These are phyloP conservation scores for Urocyon cinereoargenteus DNA, from an alignment of 2,797 vertebrate genomes.

Conservation along the genomic window DNA sequence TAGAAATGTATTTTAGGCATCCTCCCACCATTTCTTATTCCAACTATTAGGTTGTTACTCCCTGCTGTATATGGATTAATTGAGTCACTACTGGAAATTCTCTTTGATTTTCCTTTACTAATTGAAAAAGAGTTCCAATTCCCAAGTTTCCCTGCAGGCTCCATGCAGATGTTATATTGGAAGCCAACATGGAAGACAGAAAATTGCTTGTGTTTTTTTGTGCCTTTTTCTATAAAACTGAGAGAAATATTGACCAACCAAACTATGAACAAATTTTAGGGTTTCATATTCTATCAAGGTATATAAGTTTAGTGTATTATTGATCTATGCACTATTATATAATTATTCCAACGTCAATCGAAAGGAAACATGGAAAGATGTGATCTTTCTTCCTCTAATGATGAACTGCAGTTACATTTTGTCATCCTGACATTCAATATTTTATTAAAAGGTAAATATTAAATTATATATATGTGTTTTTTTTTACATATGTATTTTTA, in stretches of 20 bases:
- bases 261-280: neutral
- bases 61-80: constrained; percentile 72
- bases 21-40: neutral
- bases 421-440: neutral
- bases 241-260: neutral
- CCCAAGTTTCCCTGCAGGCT: constrained; percentile 45
- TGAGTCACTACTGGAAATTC: constrained; percentile 71
- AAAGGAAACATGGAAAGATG: constrained; percentile 18
- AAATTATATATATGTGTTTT: constrained; percentile 36
- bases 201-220: constrained; percentile 54
- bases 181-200: constrained; percentile 58
- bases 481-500: constrained; percentile 4
- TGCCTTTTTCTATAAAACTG: neutral
- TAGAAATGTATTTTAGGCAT: neutral
- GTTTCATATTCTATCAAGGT: neutral
- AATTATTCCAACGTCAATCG: neutral
- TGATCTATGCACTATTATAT: neutral
- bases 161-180: constrained; percentile 23
- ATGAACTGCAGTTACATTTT: neutral
- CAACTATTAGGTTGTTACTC: constrained; percentile 35
- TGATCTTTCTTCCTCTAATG: neutral
- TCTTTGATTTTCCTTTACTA: constrained; percentile 71
- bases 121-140: constrained; percentile 68
- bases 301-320: neutral
- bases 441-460: neutral